Evolutionary conservation across 2,113 vertebrate species (phyloP).

Genomic region (Tiliqua scincoides): DNA sequence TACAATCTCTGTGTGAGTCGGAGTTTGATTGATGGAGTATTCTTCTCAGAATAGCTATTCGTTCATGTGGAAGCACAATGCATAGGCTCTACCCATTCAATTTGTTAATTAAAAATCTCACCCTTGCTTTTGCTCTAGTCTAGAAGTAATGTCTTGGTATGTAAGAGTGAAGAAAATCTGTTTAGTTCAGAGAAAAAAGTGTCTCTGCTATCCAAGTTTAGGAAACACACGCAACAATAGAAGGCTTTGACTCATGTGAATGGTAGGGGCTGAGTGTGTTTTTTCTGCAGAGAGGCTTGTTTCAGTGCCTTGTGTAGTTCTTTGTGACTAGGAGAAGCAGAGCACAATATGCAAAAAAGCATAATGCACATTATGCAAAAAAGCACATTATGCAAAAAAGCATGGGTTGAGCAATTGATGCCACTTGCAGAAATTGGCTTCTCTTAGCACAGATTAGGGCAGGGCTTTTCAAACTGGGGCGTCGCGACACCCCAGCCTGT

Average conservation of each 20-base stretch:
- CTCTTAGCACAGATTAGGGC: neutral
- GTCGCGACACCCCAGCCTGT: no score
- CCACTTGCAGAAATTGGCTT: neutral
- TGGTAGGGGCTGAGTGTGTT: no score
- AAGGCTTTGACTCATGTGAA: neutral
- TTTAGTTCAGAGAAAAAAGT: neutral
- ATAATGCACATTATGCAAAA: neutral
- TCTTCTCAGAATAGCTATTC: no score
- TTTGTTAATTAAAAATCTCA: neutral
- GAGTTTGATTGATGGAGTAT: no score
- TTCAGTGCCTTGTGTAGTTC: neutral
- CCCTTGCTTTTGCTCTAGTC: neutral
- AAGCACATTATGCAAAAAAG: neutral
- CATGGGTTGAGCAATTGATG: neutral
- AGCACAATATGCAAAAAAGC: neutral
- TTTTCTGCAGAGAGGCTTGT: neutral
- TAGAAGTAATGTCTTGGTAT: no score
- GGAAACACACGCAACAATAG: neutral
- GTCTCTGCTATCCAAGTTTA: neutral
- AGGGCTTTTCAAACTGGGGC: no score
- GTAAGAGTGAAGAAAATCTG: neutral
- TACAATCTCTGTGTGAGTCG: neutral
- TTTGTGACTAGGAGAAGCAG: neutral
- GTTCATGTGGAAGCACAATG: neutral
- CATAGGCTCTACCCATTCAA: neutral